These are phyloP conservation scores for Sipha maydis DNA, from an alignment of 2,888 invertebrate species.

Conservation along the genomic window DNA sequence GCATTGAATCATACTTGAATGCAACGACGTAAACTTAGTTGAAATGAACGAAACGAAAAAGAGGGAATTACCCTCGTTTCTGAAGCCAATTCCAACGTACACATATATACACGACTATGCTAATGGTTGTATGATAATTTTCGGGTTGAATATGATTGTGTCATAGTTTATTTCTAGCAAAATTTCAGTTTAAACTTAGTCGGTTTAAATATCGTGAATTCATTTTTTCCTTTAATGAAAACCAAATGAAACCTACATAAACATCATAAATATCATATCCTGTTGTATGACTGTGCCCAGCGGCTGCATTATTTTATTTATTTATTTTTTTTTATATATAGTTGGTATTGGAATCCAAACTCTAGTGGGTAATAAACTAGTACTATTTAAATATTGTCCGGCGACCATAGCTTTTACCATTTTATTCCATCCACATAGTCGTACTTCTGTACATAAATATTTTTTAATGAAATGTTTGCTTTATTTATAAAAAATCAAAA, in stretches of 20 bases:
- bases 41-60: neutral
- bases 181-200: conserved; percentile 28
- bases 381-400: conserved; percentile 26
- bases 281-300: neutral
- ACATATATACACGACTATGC: conserved; percentile 43
- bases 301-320: conserved; percentile 25
- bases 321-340: conserved; percentile 11
- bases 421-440: neutral
- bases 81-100: conserved; percentile 21
- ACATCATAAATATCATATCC: conserved; percentile 29
- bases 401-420: neutral
- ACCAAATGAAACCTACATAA: neutral
- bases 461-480: neutral
- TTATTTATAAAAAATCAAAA: neutral
- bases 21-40: neutral
- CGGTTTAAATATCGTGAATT: conserved; percentile 23
- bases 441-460: neutral
- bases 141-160: conserved; percentile 14
- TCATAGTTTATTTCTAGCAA: conserved; percentile 56
- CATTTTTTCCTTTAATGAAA: neutral
- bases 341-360: neutral
- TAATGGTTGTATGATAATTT: conserved; percentile 40
- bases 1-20: neutral
- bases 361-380: neutral
- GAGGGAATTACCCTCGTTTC: conserved; percentile 44